phyloP scores from a whole-genome alignment of 2,888 invertebrate genomes.

The Drosophila demipolita region DNA sequence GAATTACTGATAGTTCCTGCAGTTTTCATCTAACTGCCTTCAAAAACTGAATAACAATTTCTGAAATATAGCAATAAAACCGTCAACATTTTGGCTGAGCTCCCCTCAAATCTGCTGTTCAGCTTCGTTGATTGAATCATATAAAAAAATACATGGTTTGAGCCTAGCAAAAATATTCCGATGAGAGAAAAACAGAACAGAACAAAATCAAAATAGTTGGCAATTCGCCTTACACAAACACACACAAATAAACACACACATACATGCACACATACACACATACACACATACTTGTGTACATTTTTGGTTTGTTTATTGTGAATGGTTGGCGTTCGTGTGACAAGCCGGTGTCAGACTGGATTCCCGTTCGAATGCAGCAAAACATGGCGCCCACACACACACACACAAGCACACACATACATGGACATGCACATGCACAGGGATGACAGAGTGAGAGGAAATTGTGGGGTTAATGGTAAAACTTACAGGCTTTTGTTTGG shows the following conservation, averaged over 20 bases:
- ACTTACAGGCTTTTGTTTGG: constrained; percentile 69
- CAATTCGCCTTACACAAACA: background rate
- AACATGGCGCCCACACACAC: constrained; percentile 53
- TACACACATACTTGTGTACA: background rate
- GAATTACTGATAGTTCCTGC: background rate
- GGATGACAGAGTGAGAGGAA: background rate
- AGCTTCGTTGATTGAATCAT: constrained; percentile 3
- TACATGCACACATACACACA: background rate
- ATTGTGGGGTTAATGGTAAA: constrained; percentile 49
- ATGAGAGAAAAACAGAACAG: background rate
- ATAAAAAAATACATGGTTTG: background rate
- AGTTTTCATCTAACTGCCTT: background rate
- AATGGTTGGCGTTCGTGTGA: constrained; percentile 26
- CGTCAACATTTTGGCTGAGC: background rate
- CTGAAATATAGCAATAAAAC: constrained; percentile 11
- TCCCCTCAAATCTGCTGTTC: background rate
- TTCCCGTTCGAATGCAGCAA: constrained; percentile 54
- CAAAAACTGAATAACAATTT: background rate
- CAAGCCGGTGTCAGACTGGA: constrained; percentile 27
- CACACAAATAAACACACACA: background rate
- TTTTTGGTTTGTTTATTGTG: constrained; percentile 5
- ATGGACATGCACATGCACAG: constrained; percentile 1
- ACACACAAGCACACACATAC: background rate
- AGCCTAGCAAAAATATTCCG: background rate
- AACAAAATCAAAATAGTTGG: constrained; percentile 2